These are phyloP conservation scores for Catocala sponsa DNA, from an alignment of 2,888 invertebrate genomes.

Conservation along the genomic window DNA sequence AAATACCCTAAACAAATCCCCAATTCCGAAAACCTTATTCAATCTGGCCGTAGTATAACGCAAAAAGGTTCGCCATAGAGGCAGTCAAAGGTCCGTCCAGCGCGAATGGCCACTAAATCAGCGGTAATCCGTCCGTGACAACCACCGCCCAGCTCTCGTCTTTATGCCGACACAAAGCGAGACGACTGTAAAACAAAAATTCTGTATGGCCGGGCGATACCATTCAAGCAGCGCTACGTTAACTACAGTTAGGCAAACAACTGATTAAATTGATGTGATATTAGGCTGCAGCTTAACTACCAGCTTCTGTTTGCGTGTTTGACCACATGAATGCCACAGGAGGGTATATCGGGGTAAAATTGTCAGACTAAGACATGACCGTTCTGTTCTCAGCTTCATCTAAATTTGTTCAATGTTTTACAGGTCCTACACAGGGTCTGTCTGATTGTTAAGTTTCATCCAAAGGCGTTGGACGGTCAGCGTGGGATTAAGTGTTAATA, in stretches of 20 bases:
- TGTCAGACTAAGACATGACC: no score
- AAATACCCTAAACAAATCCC: slow-evolving; percentile 17
- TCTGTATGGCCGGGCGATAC: slow-evolving; percentile 36
- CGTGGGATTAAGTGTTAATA: no score
- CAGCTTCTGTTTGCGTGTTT: no score
- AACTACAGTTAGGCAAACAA: slow-evolving; percentile 2
- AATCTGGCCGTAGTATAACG: slow-evolving; percentile 33
- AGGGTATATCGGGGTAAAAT: no score
- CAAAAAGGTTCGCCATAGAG: slow-evolving; percentile 34
- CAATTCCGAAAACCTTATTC: slow-evolving; percentile 40
- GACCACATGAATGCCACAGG: no score
- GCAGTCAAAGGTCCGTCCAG: slow-evolving; percentile 53
- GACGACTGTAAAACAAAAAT: slow-evolving; percentile 57
- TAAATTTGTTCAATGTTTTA: no score
- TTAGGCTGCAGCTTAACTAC: no score
- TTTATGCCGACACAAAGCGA: slow-evolving; percentile 55
- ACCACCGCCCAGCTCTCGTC: slow-evolving; percentile 56
- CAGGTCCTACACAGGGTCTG: no score
- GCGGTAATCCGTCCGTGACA: slow-evolving; percentile 69
- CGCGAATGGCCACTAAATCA: slow-evolving; percentile 72
- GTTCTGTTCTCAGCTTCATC: no score
- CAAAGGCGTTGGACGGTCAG: no score
- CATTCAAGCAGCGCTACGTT: slow-evolving; percentile 16
- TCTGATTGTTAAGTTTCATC: no score
- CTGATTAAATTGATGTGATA: no score